These are phyloP conservation scores for Patiria pectinifera DNA, from an alignment of 53 echinoderm and acorn worm genomes.

Conservation along the genomic window DNA sequence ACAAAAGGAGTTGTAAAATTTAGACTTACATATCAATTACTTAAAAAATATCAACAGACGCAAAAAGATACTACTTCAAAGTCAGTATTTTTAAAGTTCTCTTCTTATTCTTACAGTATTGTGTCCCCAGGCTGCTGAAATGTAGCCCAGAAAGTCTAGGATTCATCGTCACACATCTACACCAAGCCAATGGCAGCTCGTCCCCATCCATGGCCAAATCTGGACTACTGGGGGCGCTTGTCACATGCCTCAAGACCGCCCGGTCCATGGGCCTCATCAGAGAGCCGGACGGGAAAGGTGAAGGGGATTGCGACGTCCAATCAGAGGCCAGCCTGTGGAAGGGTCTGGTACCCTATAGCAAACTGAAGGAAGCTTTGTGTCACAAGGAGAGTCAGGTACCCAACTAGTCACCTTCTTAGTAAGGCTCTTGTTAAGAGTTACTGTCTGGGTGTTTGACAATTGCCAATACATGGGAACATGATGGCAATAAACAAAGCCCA, in stretches of 20 bases:
- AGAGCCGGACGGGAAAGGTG: background rate
- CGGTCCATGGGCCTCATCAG: constrained; percentile 73
- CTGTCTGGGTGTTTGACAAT: no score
- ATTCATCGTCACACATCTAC: constrained; percentile 76
- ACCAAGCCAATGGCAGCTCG: constrained; percentile 25
- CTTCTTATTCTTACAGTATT: constrained; percentile 70
- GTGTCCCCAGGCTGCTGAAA: constrained; percentile 82
- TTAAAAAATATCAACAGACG: no score
- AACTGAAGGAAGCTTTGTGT: constrained; percentile 80
- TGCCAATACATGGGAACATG: no score
- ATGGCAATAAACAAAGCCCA: no score
- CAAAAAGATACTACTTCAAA: no score
- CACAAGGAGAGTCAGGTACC: constrained; percentile 81
- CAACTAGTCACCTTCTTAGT: background rate
- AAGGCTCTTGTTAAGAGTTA: no score
- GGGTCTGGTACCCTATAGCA: constrained; percentile 73
- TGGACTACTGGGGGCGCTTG: constrained; percentile 75
- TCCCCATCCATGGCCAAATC: constrained; percentile 36
- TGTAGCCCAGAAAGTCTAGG: constrained; percentile 74
- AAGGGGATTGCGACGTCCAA: background rate
- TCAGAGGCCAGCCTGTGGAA: constrained; percentile 70
- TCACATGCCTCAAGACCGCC: constrained; percentile 88
- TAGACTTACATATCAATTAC: no score
- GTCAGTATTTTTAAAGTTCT: background rate
- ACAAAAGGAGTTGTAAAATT: no score